Percentiles rank a stretch among this genome's conserved stretches.
phyloP scores from a whole-genome alignment of 2,113 vertebrate species.

The Megaleporinus macrocephalus region DNA sequence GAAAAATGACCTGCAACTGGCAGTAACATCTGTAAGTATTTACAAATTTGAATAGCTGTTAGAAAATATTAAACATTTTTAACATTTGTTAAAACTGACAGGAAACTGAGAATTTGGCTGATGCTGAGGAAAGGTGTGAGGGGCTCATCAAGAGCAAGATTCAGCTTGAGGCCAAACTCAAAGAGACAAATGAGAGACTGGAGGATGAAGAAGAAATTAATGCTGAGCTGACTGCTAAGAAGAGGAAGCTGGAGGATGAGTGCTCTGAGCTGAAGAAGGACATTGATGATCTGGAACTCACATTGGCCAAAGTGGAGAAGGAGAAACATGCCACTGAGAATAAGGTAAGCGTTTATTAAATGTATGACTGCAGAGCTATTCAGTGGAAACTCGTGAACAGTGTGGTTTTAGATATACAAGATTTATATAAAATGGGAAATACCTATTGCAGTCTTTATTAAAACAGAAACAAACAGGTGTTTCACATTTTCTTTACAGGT shows the following conservation, averaged over 20 bases:
- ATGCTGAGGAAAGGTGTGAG: slow-evolving; percentile 53
- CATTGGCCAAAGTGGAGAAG: slow-evolving; percentile 55
- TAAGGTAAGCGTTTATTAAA: slow-evolving; percentile 65
- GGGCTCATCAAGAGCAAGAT: slow-evolving; percentile 54
- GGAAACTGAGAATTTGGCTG: slow-evolving; percentile 78
- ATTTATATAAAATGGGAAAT: too few species aligned
- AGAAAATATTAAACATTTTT: too few species aligned
- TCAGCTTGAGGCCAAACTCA: slow-evolving; percentile 63
- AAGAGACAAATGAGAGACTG: slow-evolving; percentile 73
- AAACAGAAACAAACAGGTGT: too few species aligned
- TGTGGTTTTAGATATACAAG: too few species aligned
- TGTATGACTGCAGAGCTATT: too few species aligned
- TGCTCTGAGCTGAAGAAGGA: slow-evolving; percentile 84
- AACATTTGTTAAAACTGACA: slow-evolving; percentile 33
- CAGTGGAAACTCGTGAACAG: too few species aligned
- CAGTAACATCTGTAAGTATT: slow-evolving; percentile 76
- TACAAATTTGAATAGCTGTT: too few species aligned
- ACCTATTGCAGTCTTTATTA: too few species aligned
- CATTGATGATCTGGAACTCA: slow-evolving; percentile 64
- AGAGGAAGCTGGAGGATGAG: slow-evolving; percentile 83
- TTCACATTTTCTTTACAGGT: too few species aligned
- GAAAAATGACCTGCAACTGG: slow-evolving; percentile 81
- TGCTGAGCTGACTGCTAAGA: slow-evolving; percentile 77
- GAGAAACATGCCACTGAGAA: slow-evolving; percentile 66
- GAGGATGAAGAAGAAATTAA: slow-evolving; percentile 80